Conservation (phyloP, 2,113 vertebrate species). For the Boleophthalmus pectinirostris region DNA sequence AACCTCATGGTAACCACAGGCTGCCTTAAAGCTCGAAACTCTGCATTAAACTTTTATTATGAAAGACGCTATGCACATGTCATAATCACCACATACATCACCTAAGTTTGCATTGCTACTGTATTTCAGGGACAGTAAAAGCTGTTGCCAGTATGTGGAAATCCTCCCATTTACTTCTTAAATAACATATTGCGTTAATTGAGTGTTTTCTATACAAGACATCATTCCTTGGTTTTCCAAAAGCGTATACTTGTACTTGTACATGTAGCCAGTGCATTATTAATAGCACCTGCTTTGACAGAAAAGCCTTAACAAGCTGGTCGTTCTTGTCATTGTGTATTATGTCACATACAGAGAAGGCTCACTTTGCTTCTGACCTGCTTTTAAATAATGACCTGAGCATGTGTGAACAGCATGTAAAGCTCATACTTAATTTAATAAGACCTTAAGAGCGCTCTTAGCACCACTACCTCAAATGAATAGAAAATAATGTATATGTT, state of each 20-base stretch:
- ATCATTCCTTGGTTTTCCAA: background rate
- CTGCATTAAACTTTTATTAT: background rate
- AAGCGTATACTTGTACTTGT: conserved; percentile 11
- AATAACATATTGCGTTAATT: background rate
- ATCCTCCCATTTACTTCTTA: background rate
- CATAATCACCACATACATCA: background rate
- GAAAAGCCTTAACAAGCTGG: conserved; percentile 24
- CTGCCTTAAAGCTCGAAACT: too few relatives aligned
- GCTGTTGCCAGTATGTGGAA: too few relatives aligned
- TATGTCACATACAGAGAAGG: conserved; percentile 12
- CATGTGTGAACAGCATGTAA: conserved; percentile 1
- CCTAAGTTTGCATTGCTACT: background rate
- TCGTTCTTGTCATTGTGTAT: conserved; percentile 28
- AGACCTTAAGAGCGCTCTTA: background rate
- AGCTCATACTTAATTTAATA: background rate
- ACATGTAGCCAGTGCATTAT: conserved; percentile 55
- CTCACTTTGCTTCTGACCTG: background rate
- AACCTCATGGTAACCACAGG: background rate
- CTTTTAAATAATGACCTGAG: conserved; percentile 14
- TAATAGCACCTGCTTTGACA: conserved; percentile 40
- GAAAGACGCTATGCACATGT: background rate
- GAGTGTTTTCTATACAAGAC: background rate
- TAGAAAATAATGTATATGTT: background rate
- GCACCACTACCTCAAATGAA: background rate
- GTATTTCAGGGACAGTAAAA: background rate